These are phyloP conservation scores for Bellardia pandia DNA, from an alignment of 2,888 invertebrate genomes.

Conservation along the genomic window DNA sequence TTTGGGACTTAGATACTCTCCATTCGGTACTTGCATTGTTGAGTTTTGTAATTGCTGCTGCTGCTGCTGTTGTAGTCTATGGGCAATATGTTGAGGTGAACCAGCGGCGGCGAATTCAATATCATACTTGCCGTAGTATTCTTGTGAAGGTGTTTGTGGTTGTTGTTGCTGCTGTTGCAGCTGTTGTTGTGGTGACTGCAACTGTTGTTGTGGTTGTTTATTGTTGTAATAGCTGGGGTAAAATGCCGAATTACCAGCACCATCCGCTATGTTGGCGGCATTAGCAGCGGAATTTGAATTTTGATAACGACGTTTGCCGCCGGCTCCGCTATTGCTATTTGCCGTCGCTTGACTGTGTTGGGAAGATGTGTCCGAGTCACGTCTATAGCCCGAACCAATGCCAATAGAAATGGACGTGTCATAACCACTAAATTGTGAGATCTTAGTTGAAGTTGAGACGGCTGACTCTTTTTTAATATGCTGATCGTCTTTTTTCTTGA, in stretches of 20 bases:
- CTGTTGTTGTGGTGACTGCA: slow-evolving; percentile 75
- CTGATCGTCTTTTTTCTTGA: slow-evolving; percentile 84
- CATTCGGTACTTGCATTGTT: slow-evolving; percentile 73
- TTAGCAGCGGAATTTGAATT: slow-evolving; percentile 68
- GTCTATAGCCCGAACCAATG: slow-evolving; percentile 76
- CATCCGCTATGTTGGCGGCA: slow-evolving; percentile 68
- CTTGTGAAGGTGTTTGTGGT: slow-evolving; percentile 76
- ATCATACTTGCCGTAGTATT: slow-evolving; percentile 84
- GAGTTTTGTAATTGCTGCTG: slow-evolving; percentile 77
- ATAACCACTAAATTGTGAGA: slow-evolving; percentile 81
- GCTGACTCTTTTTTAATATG: slow-evolving; percentile 83
- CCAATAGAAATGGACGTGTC: slow-evolving; percentile 76
- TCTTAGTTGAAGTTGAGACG: slow-evolving; percentile 83
- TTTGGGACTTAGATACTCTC: slow-evolving; percentile 81
- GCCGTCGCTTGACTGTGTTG: slow-evolving; percentile 75
- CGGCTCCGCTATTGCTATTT: slow-evolving; percentile 76
- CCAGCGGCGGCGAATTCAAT: slow-evolving; percentile 78
- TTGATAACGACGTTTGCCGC: slow-evolving; percentile 78
- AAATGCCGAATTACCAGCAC: slow-evolving; percentile 34
- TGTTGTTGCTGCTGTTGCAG: slow-evolving; percentile 74
- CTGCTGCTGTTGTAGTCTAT: slow-evolving; percentile 72
- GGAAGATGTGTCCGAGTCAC: slow-evolving; percentile 78
- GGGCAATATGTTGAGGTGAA: slow-evolving; percentile 74
- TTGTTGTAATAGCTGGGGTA: slow-evolving; percentile 60
- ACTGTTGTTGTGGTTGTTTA: slow-evolving; percentile 75